These are phyloP conservation scores for Irena cyanogastra DNA, from an alignment of 2,113 vertebrate genomes.

Conservation along the genomic window DNA sequence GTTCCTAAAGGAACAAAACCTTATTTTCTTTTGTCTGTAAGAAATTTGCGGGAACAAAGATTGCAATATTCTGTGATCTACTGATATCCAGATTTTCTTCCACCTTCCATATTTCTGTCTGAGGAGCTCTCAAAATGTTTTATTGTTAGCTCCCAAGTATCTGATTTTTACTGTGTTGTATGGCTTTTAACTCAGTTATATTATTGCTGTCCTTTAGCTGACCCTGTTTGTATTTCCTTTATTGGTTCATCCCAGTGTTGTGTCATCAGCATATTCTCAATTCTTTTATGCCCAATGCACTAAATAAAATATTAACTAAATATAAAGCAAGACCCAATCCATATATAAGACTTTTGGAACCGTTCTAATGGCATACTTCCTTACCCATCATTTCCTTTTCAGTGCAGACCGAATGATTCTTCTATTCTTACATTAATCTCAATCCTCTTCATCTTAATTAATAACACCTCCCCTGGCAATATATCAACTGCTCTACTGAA, in stretches of 20 bases:
- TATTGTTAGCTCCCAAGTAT: background rate
- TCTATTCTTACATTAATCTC: background rate
- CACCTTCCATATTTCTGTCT: background rate
- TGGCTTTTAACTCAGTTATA: background rate
- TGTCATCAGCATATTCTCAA: background rate
- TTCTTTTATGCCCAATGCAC: background rate
- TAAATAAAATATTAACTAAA: background rate
- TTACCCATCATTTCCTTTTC: background rate
- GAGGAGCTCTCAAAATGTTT: background rate
- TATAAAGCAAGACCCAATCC: background rate
- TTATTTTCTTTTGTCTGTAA: background rate
- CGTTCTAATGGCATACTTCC: background rate
- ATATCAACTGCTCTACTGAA: background rate
- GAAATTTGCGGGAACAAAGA: background rate
- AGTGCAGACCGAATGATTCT: background rate
- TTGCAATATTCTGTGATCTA: background rate
- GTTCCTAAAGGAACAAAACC: background rate
- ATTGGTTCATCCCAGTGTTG: background rate
- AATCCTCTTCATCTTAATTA: slow-evolving; percentile 14
- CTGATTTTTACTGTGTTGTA: background rate
- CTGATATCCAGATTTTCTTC: background rate
- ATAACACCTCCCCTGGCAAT: background rate
- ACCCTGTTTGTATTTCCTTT: background rate
- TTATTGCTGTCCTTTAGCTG: background rate
- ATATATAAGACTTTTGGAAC: background rate